Evolutionary conservation across 2,797 vertebrate genomes (phyloP).

Genomic region (Melanotaenia trifasciata): DNA sequence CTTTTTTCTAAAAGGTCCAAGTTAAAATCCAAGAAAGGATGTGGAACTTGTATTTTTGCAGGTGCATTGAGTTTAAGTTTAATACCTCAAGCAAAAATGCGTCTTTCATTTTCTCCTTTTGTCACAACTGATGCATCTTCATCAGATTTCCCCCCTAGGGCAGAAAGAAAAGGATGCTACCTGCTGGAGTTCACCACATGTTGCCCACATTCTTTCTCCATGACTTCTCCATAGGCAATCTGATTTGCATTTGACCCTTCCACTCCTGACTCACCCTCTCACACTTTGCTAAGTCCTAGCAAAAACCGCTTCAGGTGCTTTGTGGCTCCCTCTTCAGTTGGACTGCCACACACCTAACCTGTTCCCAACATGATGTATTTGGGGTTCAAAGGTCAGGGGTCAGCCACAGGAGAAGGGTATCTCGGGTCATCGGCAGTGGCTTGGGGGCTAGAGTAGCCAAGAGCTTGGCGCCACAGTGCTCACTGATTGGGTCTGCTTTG

Average conservation of each 20-base stretch:
- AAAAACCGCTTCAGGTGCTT: conserved; percentile 50
- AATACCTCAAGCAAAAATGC: neutral
- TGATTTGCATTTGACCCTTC: conserved; percentile 67
- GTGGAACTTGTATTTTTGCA: neutral
- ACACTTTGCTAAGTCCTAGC: conserved; percentile 40
- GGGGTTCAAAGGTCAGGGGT: conserved; percentile 72
- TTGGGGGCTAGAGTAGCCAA: conserved; percentile 42
- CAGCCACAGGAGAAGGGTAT: conserved; percentile 69
- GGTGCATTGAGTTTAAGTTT: neutral
- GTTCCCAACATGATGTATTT: conserved; percentile 65
- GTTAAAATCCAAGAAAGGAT: conserved; percentile 3
- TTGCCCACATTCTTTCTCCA: conserved; percentile 52
- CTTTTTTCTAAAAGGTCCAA: conserved; percentile 23
- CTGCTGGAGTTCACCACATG: conserved; percentile 33
- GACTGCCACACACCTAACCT: conserved; percentile 62
- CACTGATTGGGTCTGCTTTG: conserved; percentile 65
- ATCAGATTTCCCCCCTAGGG: conserved; percentile 30
- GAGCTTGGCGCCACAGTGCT: conserved; percentile 65
- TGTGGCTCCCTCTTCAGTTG: conserved; percentile 58
- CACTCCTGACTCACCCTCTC: neutral
- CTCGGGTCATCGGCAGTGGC: conserved; percentile 74
- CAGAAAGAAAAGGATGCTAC: conserved; percentile 29
- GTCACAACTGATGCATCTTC: conserved; percentile 7
- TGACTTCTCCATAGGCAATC: conserved; percentile 41
- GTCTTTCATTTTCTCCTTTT: neutral